phyloP scores from a whole-genome alignment of 2,888 invertebrate genomes.

The Agrenia bidenticulata region DNA sequence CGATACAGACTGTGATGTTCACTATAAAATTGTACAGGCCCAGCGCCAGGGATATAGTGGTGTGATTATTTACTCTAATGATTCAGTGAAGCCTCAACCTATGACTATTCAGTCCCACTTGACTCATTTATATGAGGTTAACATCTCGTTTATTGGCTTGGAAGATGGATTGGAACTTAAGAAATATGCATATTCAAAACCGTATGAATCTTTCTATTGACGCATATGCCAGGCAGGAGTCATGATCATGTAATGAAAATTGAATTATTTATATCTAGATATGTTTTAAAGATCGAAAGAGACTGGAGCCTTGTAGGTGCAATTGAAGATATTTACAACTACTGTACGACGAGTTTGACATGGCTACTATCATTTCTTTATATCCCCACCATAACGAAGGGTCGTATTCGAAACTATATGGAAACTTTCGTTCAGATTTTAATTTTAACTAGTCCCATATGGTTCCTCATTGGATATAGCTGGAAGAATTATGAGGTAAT shows the following conservation, averaged over 20 bases:
- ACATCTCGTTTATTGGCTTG: not conserved
- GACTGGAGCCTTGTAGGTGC: not conserved
- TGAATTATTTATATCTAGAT: not conserved
- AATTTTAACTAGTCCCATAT: too few relatives aligned
- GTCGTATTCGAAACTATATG: too few relatives aligned
- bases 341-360: too few relatives aligned
- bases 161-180: not conserved
- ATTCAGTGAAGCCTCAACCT: not conserved
- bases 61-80: not conserved
- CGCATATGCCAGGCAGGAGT: too few relatives aligned
- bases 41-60: constrained; percentile 2
- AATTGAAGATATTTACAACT: not conserved
- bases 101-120: not conserved
- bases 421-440: too few relatives aligned
- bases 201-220: not conserved
- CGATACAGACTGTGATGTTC: constrained; percentile 8
- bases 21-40: not conserved
- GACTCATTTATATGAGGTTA: not conserved
- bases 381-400: too few relatives aligned
- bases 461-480: too few relatives aligned
- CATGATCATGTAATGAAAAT: not conserved
- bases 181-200: constrained; percentile 7
- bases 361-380: too few relatives aligned
- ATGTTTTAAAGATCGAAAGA: not conserved
- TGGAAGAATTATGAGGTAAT: too few relatives aligned